Conservation (phyloP, 2,888 invertebrate species). For the Melinopterus prodromus region DNA sequence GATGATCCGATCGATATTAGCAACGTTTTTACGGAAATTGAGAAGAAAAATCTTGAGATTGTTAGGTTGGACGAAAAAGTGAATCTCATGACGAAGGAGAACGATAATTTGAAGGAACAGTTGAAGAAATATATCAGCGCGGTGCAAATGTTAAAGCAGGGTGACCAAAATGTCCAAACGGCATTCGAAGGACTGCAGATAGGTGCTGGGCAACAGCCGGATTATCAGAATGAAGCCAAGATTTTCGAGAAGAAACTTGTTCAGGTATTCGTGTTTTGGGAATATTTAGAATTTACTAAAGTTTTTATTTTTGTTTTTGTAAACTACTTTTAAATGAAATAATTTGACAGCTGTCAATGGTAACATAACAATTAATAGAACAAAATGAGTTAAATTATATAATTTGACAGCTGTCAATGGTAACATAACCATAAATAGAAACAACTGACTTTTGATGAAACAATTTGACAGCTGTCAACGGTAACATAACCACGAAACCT, state of each 20-base stretch:
- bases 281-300: no score
- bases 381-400: no score
- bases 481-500: no score
- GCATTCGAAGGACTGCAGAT: slow-evolving; percentile 53
- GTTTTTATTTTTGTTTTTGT: no score
- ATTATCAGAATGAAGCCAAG: slow-evolving; percentile 74
- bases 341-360: no score
- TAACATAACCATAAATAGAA: no score
- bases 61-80: slow-evolving; percentile 54
- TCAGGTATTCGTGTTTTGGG: slow-evolving; percentile 63
- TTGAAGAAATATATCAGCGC: slow-evolving; percentile 87
- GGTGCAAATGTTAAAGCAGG: slow-evolving; percentile 79
- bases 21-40: slow-evolving; percentile 56
- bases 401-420: no score
- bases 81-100: slow-evolving; percentile 69
- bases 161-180: slow-evolving; percentile 56
- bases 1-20: slow-evolving; percentile 57
- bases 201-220: slow-evolving; percentile 56
- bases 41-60: slow-evolving; percentile 56
- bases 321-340: no score
- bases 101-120: slow-evolving; percentile 84
- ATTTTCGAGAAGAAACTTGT: slow-evolving; percentile 87
- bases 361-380: no score
- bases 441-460: no score
- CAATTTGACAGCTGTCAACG: no score